A percentile compares a stretch with the other conserved stretches of the same genome.
Conservation (phyloP, 2,888 invertebrate genomes). For the Tetrapedia diversipes region DNA sequence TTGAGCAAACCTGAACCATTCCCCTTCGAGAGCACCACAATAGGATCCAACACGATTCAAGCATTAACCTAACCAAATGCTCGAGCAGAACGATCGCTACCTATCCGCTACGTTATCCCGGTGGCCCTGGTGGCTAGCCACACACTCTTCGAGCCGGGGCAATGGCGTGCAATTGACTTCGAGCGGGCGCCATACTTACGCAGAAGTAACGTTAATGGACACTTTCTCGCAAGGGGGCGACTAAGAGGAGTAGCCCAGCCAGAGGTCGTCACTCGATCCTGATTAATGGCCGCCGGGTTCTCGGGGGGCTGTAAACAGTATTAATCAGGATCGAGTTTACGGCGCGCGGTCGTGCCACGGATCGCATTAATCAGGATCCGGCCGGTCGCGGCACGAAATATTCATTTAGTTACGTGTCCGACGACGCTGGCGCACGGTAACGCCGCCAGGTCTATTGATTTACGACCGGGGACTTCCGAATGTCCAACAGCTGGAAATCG, state of each 20-base stretch:
- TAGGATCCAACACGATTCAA: constrained; percentile 40
- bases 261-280: constrained; percentile 74
- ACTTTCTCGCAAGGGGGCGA: constrained; percentile 46
- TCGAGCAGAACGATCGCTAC: not conserved
- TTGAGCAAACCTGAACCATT: constrained; percentile 19
- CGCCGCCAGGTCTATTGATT: constrained; percentile 60
- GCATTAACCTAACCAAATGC: constrained; percentile 47
- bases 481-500: constrained; percentile 50
- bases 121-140: not conserved
- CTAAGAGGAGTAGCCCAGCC: constrained; percentile 55
- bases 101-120: constrained; percentile 6
- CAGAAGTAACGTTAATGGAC: constrained; percentile 55
- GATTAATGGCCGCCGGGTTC: constrained; percentile 72
- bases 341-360: constrained; percentile 64
- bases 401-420: constrained; percentile 63
- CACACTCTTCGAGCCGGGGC: constrained; percentile 1
- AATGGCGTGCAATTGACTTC: constrained; percentile 35
- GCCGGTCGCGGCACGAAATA: constrained; percentile 63
- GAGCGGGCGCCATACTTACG: constrained; percentile 38
- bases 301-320: constrained; percentile 73
- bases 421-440: constrained; percentile 37
- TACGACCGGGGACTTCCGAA: constrained; percentile 66
- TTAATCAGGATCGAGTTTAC: constrained; percentile 77
- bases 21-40: constrained; percentile 25
- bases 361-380: constrained; percentile 74